Percentiles rank a stretch among this genome's conserved stretches.
Conservation (phyloP, 2,113 vertebrate genomes). For the Tympanuchus pallidicinctus region DNA sequence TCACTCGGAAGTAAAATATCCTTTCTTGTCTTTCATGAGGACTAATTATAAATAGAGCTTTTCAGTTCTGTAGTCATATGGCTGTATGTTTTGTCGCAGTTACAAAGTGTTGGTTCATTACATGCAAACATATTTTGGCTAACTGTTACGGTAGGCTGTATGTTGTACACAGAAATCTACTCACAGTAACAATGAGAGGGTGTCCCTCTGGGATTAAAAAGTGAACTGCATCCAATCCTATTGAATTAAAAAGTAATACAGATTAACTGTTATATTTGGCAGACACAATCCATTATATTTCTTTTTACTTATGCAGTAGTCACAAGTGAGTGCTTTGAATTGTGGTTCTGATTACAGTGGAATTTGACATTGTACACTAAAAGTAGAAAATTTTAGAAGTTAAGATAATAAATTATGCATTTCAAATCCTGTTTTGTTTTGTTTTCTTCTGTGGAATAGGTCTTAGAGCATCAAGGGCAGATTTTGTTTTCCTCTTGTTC, state of each 20-base stretch:
- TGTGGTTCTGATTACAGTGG: background rate
- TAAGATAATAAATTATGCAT: background rate
- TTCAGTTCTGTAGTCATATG: background rate
- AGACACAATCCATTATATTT: background rate
- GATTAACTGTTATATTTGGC: conserved; percentile 55
- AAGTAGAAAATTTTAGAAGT: background rate
- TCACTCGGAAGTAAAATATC: background rate
- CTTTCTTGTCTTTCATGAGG: background rate
- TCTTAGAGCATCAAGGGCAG: background rate
- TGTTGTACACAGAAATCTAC: background rate
- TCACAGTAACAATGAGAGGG: background rate
- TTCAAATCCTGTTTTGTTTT: background rate
- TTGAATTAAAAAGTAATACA: conserved; percentile 4
- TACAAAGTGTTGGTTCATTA: background rate
- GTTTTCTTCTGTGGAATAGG: background rate
- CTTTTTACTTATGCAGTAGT: background rate
- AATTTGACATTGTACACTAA: background rate
- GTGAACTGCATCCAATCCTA: conserved; percentile 10
- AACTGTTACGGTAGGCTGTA: background rate
- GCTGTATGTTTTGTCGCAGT: background rate
- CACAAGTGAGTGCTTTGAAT: background rate
- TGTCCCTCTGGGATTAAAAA: conserved; percentile 24
- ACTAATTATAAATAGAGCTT: background rate
- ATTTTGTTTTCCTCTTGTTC: background rate
- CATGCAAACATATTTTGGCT: background rate